A percentile compares a stretch with the other conserved stretches of the same genome.
Conservation (phyloP, 2,888 invertebrate species). For the Augiades crinisus region DNA sequence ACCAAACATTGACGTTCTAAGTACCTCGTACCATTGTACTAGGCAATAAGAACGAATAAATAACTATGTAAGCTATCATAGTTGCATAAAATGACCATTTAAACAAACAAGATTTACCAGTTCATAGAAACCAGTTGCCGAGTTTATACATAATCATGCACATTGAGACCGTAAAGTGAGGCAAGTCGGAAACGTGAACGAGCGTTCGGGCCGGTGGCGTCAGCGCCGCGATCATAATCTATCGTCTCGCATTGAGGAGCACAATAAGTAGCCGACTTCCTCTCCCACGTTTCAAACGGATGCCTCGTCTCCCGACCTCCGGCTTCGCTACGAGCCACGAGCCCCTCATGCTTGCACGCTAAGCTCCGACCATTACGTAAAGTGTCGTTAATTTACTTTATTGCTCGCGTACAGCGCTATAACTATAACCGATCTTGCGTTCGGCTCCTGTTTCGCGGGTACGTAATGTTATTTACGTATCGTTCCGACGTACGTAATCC, state of each 20-base stretch:
- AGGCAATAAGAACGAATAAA: too few species aligned
- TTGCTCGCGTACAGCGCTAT: background rate
- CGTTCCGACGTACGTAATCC: too few species aligned
- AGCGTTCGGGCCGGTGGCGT: slow-evolving; percentile 44
- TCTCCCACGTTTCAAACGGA: slow-evolving; percentile 77
- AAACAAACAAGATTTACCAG: slow-evolving; percentile 25
- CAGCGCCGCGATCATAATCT: slow-evolving; percentile 50
- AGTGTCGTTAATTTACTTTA: slow-evolving; percentile 17
- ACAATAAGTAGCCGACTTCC: slow-evolving; percentile 78
- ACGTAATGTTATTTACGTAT: too few species aligned
- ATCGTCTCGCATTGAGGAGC: slow-evolving; percentile 77
- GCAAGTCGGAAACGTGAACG: slow-evolving; percentile 36
- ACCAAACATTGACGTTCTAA: too few species aligned
- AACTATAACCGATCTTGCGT: background rate
- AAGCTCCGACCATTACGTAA: slow-evolving; percentile 35
- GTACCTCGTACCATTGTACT: too few species aligned
- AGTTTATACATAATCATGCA: slow-evolving; percentile 23
- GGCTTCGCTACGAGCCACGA: slow-evolving; percentile 32
- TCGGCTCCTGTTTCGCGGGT: too few species aligned
- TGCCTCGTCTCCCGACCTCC: slow-evolving; percentile 70
- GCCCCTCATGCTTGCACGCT: slow-evolving; percentile 29
- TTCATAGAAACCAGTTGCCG: slow-evolving; percentile 26
- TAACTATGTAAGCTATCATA: slow-evolving; percentile 15
- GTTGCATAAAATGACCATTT: slow-evolving; percentile 24
- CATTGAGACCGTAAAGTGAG: slow-evolving; percentile 23